A percentile compares a stretch with the other conserved stretches of the same genome.
phyloP scores from a whole-genome alignment of 2,888 invertebrate genomes.

The Patella depressa region DNA sequence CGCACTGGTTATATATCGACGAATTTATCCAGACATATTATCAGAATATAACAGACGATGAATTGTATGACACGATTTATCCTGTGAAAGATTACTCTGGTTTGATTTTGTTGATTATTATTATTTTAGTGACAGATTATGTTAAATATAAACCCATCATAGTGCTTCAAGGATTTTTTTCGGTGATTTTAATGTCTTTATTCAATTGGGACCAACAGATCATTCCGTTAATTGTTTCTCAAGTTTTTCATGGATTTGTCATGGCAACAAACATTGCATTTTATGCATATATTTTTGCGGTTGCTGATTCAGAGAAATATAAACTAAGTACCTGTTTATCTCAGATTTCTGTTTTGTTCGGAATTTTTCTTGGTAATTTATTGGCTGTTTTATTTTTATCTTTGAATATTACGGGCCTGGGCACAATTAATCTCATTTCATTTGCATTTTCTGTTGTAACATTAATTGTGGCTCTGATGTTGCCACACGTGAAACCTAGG shows the following conservation, averaged over 20 bases:
- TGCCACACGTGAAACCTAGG: background rate
- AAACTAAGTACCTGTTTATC: background rate
- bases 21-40: background rate
- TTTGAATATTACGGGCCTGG: background rate
- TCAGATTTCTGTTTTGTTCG: background rate
- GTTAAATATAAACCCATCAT: slow-evolving; percentile 2
- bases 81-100: background rate
- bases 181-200: background rate
- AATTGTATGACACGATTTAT: background rate
- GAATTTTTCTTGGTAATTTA: background rate
- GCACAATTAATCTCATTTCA: background rate
- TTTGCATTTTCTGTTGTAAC: background rate
- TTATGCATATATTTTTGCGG: slow-evolving; percentile 7
- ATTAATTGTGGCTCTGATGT: background rate
- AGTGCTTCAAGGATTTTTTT: background rate
- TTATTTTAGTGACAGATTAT: background rate
- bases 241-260: background rate
- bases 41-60: background rate
- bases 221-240: background rate
- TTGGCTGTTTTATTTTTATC: background rate
- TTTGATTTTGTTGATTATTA: background rate
- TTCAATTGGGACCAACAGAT: background rate
- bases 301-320: background rate
- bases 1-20: background rate
- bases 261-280: background rate